Base-by-base conservation (phyloP, 2,888 invertebrate genomes). In the Syrista parreyssii region DNA sequence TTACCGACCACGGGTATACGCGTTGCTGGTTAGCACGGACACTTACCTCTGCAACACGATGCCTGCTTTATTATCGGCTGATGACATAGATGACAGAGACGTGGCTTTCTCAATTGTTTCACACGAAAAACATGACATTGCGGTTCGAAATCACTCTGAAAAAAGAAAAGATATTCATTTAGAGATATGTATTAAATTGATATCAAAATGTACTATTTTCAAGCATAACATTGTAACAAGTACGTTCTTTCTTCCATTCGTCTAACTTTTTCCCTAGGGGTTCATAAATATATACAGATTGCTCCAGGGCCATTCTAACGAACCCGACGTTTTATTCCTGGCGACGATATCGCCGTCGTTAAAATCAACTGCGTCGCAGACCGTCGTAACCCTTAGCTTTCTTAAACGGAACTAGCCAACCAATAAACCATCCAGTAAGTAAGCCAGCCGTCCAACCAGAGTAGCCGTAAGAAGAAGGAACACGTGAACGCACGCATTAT, bases 71-170 rank as follows among this genome's bases (percentile, higher is more conserved):
- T 93, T 83, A 96, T 94, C 80, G 95, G 95, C 91, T 95, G 96
- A 89, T 96, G 96, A 89, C 96, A 96, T 91, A 96, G 94, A 91
- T 96, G 96, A 91, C 96, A 96, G 55, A 95, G 95, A 82, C 96
- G 93, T 23, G 96, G 94, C 88, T 95, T 95, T 88, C 95, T 94
- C 91, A 96, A 94, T 81, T 94, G 94, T 91, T 96, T 96, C 88
- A 94, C 94, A 79, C 95, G 95, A 91, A 96, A 96, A 81, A 95
- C 94, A 91, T 96, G 96, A 86, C 94, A 94, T 88, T 95, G 95
- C 12, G 94, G 93, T 81, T 93, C 93, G 81, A 94, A 94, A 84
- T 95, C 95, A 86, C 94, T 94, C 95, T 95, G 94, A 81, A 94
- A 94, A 87, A 87, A 88, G 82, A n/a, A 80, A 71, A 32, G 12